Evolutionary conservation across 2,888 invertebrate species (phyloP).

Genomic region (Troglohyphantes excavatus): DNA sequence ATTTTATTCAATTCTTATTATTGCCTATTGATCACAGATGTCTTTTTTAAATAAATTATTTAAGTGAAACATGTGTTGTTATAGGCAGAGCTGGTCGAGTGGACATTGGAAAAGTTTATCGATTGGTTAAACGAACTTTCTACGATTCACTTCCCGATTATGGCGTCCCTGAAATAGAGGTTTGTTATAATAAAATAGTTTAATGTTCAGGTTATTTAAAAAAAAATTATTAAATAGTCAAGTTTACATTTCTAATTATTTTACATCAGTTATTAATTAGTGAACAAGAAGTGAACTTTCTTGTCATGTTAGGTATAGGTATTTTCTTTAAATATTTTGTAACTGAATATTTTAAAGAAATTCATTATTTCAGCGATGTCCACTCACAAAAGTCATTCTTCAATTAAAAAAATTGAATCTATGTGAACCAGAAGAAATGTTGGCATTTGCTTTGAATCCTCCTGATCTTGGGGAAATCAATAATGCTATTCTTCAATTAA

Average conservation of each 20-base stretch:
- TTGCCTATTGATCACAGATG: too few species aligned
- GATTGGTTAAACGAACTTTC: constrained; percentile 88
- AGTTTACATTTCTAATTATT: too few species aligned
- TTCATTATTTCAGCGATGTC: constrained; percentile 85
- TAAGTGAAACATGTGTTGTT: constrained; percentile 18
- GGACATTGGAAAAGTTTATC: constrained; percentile 90
- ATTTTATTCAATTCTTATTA: too few species aligned
- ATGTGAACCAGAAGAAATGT: constrained; percentile 89
- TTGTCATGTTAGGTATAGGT: too few species aligned
- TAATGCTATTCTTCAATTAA: constrained; percentile 90
- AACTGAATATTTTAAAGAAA: too few species aligned
- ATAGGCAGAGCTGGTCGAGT: constrained; percentile 95
- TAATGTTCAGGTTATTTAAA: too few species aligned
- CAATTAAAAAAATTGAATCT: constrained; percentile 91
- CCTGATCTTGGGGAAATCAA: constrained; percentile 92
- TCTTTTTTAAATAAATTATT: too few species aligned
- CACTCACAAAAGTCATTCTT: constrained; percentile 90
- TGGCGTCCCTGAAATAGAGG: constrained; percentile 83
- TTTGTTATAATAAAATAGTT: constrained; percentile 79
- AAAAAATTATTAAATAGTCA: too few species aligned
- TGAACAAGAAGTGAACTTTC: too few species aligned
- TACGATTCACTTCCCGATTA: constrained; percentile 84
- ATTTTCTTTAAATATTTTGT: too few species aligned
- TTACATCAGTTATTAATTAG: too few species aligned
- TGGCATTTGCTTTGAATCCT: constrained; percentile 93